Conservation (phyloP, 2,797 vertebrate genomes). For the Dipus sagitta region DNA sequence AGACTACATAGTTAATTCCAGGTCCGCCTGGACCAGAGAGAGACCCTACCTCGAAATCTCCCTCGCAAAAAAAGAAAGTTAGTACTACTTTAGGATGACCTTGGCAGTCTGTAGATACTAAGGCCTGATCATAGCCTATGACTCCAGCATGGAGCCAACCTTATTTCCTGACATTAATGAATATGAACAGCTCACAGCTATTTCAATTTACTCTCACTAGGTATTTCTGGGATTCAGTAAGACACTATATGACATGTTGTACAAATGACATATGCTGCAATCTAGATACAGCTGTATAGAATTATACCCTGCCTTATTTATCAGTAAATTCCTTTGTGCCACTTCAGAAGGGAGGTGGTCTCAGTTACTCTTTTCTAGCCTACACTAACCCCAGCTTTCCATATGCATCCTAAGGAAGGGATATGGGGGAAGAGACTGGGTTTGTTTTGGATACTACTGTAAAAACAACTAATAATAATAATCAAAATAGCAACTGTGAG, state of each 20-base stretch:
- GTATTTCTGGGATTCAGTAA: slow-evolving; percentile 25
- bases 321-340: slow-evolving; percentile 25
- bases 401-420: slow-evolving; percentile 7
- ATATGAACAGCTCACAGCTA: slow-evolving; percentile 36
- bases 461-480: slow-evolving; percentile 44
- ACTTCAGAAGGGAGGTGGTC: not conserved
- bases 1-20: too few relatives aligned
- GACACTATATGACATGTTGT: slow-evolving; percentile 54
- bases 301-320: slow-evolving; percentile 22
- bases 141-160: not conserved
- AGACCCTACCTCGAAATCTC: too few relatives aligned
- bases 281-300: slow-evolving; percentile 24
- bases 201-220: slow-evolving; percentile 55
- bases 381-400: not conserved
- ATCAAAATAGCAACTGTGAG: slow-evolving; percentile 11
- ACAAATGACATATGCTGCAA: slow-evolving; percentile 51
- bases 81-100: not conserved
- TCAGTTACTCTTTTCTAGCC: not conserved
- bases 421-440: not conserved
- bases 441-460: slow-evolving; percentile 36
- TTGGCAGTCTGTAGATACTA: not conserved
- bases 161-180: not conserved
- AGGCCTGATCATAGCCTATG: not conserved
- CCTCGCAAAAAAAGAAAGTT: not conserved
- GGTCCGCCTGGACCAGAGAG: too few relatives aligned